Evolutionary conservation across 2,797 vertebrate genomes (phyloP), one percentile per base, ranked within the genome.

Genomic region (Cossypha caffra): DNA sequence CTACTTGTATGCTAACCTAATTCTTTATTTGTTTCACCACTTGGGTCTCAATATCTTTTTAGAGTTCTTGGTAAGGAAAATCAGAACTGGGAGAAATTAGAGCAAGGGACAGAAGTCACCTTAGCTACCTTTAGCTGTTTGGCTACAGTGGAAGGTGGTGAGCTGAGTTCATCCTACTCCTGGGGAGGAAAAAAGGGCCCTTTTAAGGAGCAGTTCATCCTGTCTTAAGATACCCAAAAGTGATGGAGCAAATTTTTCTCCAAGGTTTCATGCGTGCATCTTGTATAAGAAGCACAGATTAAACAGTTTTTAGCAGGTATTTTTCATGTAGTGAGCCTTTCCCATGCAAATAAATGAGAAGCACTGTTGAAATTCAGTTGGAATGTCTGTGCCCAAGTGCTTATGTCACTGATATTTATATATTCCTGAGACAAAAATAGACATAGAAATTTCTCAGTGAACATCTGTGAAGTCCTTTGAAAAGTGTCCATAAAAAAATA

Each of bases 381-480:
- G 17, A 29, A 21, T 73, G 8, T 55, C 18, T 57, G 19, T 67
- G 59, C 26, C 29, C 26, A 67, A 33, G 48, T 62, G 68, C n/a
- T 76, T 15, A 19, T 62, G 29, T 79, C 47, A 76, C 63, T 89
- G 86, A 68, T 42, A 50, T 77, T 71, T 86, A 59, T 71, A 26
- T 59, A 71, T 86, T 89, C 48, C 63, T 89, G 74, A 76, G 29
- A 73, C 40, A 90, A 78, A 67, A 86, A 72, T 48, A 86, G 38
- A 48, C 20, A 20, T 21, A 61, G 67, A 92, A 31, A 73, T 84
- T 2, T 83, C 38, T 68, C 33, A 45, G 19, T n/a, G 50, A 92
- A 85, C 45, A 66, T 55, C 63, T 91, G 63, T 76, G 79, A 74
- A 86, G 33, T 57, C 72, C 48, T 91, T 73, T 89, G 72, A 85